A percentile compares a stretch with the other conserved stretches of the same genome.
Conservation (phyloP, 2,888 invertebrate species). For the Allophyes oxyacanthae region DNA sequence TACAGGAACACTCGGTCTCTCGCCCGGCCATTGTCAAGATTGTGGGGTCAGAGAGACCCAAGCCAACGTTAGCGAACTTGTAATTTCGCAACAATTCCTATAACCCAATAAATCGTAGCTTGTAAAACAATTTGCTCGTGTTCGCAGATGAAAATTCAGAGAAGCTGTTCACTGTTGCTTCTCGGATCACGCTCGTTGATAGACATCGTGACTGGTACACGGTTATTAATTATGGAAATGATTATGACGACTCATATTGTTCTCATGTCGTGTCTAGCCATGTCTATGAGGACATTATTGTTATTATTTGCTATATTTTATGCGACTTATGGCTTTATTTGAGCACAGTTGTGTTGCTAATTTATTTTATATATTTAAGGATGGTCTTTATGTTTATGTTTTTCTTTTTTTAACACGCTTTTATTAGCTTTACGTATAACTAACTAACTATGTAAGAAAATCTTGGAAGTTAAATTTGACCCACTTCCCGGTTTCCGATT, state of each 20-base stretch:
- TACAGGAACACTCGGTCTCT: slow-evolving; percentile 80
- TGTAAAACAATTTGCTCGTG: slow-evolving; percentile 83
- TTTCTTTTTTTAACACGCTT: too few relatives aligned
- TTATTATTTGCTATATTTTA: slow-evolving; percentile 48
- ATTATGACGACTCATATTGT: slow-evolving; percentile 72
- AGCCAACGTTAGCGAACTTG: slow-evolving; percentile 76
- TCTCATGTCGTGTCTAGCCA: slow-evolving; percentile 66
- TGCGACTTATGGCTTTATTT: slow-evolving; percentile 30
- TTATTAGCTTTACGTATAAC: too few relatives aligned
- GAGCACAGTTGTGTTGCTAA: slow-evolving; percentile 25
- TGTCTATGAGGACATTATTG: slow-evolving; percentile 34
- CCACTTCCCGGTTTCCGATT: too few relatives aligned
- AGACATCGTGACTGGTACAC: slow-evolving; percentile 78
- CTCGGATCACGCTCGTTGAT: slow-evolving; percentile 77
- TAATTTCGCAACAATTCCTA: slow-evolving; percentile 85
- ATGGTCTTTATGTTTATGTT: neutral
- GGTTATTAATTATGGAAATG: slow-evolving; percentile 85
- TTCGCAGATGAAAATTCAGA: slow-evolving; percentile 61
- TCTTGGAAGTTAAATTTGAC: too few relatives aligned
- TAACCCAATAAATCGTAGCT: slow-evolving; percentile 84
- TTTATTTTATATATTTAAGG: slow-evolving; percentile 23
- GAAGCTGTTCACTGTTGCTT: slow-evolving; percentile 55
- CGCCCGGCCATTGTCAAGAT: slow-evolving; percentile 87
- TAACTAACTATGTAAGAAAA: too few relatives aligned
- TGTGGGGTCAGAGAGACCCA: slow-evolving; percentile 84